Conservation (phyloP, 2,797 vertebrate genomes). For the Sphaeramia orbicularis region DNA sequence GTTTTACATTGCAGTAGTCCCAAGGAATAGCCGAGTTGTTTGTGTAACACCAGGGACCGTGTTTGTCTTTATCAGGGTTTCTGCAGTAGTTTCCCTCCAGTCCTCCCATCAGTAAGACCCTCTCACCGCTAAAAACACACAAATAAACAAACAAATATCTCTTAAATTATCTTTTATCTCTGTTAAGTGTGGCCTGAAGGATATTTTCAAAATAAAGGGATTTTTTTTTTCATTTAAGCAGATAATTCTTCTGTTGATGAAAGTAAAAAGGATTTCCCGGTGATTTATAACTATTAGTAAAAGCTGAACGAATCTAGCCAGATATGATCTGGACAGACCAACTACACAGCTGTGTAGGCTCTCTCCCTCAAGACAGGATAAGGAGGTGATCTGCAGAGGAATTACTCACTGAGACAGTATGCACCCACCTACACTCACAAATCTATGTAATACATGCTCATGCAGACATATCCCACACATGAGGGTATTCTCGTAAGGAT, state of each 20-base stretch:
- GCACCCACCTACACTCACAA: constrained; percentile 55
- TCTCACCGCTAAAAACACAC: constrained; percentile 71
- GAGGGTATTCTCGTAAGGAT: constrained; percentile 17
- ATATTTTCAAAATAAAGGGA: constrained; percentile 31
- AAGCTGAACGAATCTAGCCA: constrained; percentile 46
- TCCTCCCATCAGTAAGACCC: constrained; percentile 76
- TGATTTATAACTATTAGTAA: constrained; percentile 55
- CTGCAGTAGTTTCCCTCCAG: constrained; percentile 94
- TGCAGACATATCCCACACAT: constrained; percentile 57
- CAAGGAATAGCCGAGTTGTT: constrained; percentile 92
- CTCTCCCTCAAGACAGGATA: constrained; percentile 63
- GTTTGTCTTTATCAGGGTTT: constrained; percentile 96
- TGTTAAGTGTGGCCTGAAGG: constrained; percentile 36
- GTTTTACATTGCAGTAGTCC: constrained; percentile 96
- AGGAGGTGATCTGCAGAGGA: constrained; percentile 59
- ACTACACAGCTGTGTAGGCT: constrained; percentile 67
- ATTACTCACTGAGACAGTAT: constrained; percentile 63
- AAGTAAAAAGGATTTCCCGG: constrained; percentile 16
- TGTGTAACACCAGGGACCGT: constrained; percentile 98
- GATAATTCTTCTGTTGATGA: constrained; percentile 24
- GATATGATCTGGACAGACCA: constrained; percentile 53
- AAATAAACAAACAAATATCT: constrained; percentile 33
- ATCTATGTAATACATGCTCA: constrained; percentile 33
- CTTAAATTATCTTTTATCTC: constrained; percentile 36
- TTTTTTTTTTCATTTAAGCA: not conserved